Evolutionary conservation across 1,140 invertebrate species (phyloP), one percentile per base, ranked within the genome.

Genomic region (Drosophila setifemur): DNA sequence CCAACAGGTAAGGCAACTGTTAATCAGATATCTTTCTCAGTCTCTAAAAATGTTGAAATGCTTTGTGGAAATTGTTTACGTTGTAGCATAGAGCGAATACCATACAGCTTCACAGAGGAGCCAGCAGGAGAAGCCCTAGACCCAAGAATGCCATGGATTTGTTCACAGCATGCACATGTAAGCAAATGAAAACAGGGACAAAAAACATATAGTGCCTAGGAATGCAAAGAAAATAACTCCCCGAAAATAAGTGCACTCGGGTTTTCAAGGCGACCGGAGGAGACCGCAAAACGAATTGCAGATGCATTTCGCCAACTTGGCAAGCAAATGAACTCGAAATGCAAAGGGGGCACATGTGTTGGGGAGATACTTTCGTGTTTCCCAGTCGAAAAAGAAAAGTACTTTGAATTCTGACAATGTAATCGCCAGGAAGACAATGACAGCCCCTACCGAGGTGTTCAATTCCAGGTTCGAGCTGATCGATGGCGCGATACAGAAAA

Each of bases 231-330:
- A 81, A 81, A 66, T 67, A 61, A 67, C 48, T 60, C 54, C 57
- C 35, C 74, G 60, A 82, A 55, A 68, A 82, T 82, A 76, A 54
- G 28, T 47, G 5, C 25, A 39, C 12, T 45, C 39, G 35, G 45
- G 39, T 35, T 18, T 43, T 68, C 77, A 43, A 66, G 43, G 52
- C 71, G 70, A 77, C 43, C 60, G 53, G 25, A 47, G 52, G 54
- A 74, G 69, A 79, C 79, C 79, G 64, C 79, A 85, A 71, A 79
- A 86, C 75, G 74, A 85, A 86, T 81, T 81, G 77, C 49, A 44
- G 57, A 43, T 85, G 78, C 68, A 83, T 70, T 86, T 79, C 63
- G 75, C 71, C 60, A 86, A 76, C 52, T 79, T 85, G 55, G 79
- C 75, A 85, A 66, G 66, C 79, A 86, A 81, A 85, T 85, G 81